phyloP scores from a whole-genome alignment of 2,113 vertebrate species.

The Pycnonotus jocosus region DNA sequence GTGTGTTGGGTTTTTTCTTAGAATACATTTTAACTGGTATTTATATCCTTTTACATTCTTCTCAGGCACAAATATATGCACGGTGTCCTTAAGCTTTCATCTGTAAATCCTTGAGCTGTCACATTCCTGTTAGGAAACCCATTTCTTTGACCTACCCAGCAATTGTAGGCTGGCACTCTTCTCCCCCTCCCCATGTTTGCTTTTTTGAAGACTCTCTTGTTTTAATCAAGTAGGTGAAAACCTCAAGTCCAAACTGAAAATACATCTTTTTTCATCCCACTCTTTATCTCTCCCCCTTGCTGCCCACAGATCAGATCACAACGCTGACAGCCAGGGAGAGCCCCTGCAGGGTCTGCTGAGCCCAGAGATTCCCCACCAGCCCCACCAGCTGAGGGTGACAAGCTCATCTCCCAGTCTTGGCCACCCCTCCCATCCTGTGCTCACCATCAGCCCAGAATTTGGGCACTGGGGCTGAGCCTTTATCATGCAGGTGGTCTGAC shows the following conservation, averaged over 20 bases:
- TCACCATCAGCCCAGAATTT: neutral
- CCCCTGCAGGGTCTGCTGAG: neutral
- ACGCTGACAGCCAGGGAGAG: neutral
- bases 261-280: neutral
- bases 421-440: neutral
- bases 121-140: neutral
- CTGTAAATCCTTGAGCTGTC: conserved; percentile 17
- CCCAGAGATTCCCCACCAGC: neutral
- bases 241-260: neutral
- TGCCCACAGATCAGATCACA: neutral
- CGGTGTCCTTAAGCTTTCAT: neutral
- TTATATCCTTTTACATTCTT: neutral
- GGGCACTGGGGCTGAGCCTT: neutral
- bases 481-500: neutral
- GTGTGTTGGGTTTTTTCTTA: neutral
- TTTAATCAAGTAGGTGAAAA: neutral
- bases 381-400: neutral
- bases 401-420: neutral
- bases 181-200: neutral
- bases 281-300: neutral
- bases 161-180: neutral
- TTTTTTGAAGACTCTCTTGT: neutral
- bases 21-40: conserved; percentile 5
- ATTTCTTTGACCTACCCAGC: neutral
- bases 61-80: neutral